These are phyloP conservation scores for Arothron firmamentum DNA, from an alignment of 2,113 vertebrate species.

Conservation along the genomic window DNA sequence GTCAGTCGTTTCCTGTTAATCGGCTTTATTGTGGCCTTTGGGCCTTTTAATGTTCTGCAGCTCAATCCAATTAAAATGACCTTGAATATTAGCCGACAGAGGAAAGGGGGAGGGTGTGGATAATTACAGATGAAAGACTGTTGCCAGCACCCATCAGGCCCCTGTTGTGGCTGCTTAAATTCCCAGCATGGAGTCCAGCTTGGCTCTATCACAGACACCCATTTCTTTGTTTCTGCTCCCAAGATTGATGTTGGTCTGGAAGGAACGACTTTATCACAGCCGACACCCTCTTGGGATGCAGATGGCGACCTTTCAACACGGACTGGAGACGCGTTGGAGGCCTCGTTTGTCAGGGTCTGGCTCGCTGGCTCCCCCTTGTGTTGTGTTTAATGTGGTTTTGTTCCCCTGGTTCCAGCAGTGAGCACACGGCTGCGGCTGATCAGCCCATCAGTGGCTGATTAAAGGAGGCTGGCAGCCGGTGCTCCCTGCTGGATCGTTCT, in stretches of 20 bases:
- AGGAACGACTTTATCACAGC: background rate
- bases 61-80: conserved; percentile 75
- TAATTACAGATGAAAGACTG: conserved; percentile 59
- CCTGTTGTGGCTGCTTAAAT: conserved; percentile 46
- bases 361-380: too few species aligned
- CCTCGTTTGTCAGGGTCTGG: too few species aligned
- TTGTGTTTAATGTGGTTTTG: too few species aligned
- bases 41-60: conserved; percentile 55
- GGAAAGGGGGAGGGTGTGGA: conserved; percentile 53
- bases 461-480: too few species aligned
- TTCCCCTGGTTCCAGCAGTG: too few species aligned
- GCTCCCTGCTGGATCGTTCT: too few species aligned
- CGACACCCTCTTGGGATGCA: background rate
- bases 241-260: conserved; percentile 2
- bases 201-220: conserved; percentile 8
- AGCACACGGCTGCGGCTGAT: too few species aligned
- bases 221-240: conserved; percentile 2
- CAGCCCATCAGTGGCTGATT: too few species aligned
- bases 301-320: background rate
- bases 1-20: conserved; percentile 69
- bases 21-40: conserved; percentile 72
- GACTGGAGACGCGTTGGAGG: background rate
- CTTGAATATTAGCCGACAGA: conserved; percentile 59
- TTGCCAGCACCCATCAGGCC: conserved; percentile 30
- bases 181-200: conserved; percentile 38